Conservation (phyloP, 2,797 vertebrate species). For the Anabacerthia variegaticeps region DNA sequence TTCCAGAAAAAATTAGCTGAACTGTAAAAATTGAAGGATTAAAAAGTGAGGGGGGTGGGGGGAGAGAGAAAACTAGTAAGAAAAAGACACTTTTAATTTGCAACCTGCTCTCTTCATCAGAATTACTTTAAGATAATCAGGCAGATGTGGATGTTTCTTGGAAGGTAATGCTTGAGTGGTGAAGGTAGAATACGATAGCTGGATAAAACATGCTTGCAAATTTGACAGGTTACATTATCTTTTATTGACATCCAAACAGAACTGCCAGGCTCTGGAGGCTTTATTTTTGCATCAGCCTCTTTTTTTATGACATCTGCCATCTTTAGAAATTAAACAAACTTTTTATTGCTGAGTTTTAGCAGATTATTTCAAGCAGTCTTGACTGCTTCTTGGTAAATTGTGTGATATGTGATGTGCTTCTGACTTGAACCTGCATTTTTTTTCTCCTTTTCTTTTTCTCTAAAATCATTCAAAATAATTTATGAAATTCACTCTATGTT, state of each 20-base stretch:
- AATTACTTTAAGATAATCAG: conserved; percentile 69
- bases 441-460: neutral
- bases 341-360: conserved; percentile 43
- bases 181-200: conserved; percentile 43
- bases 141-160: conserved; percentile 67
- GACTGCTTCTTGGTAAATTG: conserved; percentile 29
- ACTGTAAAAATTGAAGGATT: conserved; percentile 35
- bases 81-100: conserved; percentile 56
- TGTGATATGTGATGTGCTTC: conserved; percentile 1
- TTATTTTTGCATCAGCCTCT: conserved; percentile 48
- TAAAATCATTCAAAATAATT: conserved; percentile 55
- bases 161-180: conserved; percentile 63
- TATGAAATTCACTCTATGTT: conserved; percentile 50
- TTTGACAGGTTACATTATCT: conserved; percentile 71
- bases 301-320: conserved; percentile 59
- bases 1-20: conserved; percentile 58
- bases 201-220: conserved; percentile 63
- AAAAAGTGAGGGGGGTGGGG: neutral
- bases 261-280: conserved; percentile 51
- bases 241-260: conserved; percentile 65
- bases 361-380: conserved; percentile 42
- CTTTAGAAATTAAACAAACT: conserved; percentile 66
- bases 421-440: conserved; percentile 34
- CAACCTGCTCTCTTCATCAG: conserved; percentile 66
- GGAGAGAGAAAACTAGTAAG: neutral